A percentile compares a stretch with the other conserved stretches of the same genome.
Conservation (phyloP, 2,797 vertebrate species). For the Protonibea diacanthus region DNA sequence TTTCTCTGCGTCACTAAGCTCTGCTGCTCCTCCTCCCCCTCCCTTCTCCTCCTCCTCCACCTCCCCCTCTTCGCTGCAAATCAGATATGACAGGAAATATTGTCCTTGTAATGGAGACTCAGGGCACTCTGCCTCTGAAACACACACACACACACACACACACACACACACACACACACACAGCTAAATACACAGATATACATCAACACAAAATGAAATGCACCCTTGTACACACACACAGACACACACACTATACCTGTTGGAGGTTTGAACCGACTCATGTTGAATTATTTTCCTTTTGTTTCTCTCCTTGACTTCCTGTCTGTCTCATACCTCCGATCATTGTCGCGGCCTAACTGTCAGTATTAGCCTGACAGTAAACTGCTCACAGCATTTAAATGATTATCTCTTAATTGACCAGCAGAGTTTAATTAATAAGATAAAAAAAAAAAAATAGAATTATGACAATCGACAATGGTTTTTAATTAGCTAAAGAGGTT, state of each 20-base stretch:
- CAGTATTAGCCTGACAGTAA: not conserved
- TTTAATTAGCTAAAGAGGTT: not conserved
- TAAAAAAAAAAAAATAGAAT: not conserved
- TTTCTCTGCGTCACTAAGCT: not conserved
- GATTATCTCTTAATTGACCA: slow-evolving; percentile 14
- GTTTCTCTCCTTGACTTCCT: not conserved
- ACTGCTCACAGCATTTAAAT: not conserved
- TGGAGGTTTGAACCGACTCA: not conserved
- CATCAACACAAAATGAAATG: slow-evolving; percentile 41
- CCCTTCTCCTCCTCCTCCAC: not conserved
- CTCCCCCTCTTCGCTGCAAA: slow-evolving; percentile 50
- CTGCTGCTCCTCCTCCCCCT: not conserved
- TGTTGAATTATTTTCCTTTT: slow-evolving; percentile 25
- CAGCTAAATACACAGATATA: slow-evolving; percentile 50
- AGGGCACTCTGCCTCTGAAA: slow-evolving; percentile 64
- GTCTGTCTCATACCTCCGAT: slow-evolving; percentile 4
- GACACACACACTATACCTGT: slow-evolving; percentile 21
- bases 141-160: slow-evolving; percentile 42
- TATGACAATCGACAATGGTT: not conserved
- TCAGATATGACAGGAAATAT: slow-evolving; percentile 86
- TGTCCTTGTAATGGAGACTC: slow-evolving; percentile 83
- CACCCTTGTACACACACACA: slow-evolving; percentile 7
- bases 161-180: slow-evolving; percentile 41
- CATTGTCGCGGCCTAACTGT: not conserved
- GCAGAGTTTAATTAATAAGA: slow-evolving; percentile 24